Conservation (phyloP, 2,888 invertebrate species). For the Diarsia dahlii region DNA sequence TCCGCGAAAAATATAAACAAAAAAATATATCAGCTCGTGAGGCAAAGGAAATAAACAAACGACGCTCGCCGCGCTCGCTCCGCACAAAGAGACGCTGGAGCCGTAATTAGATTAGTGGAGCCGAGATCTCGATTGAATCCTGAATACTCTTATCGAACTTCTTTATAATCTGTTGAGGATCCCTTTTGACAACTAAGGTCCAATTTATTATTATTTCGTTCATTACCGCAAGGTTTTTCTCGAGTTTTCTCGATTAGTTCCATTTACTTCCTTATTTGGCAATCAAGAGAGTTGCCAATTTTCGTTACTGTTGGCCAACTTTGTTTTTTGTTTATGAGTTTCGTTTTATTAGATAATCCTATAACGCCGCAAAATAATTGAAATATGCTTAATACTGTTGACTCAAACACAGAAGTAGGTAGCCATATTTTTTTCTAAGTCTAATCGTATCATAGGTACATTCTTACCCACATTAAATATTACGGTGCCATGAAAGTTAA, state of each 20-base stretch:
- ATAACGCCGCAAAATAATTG: slow-evolving; percentile 21
- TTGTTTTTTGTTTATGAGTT: slow-evolving; percentile 35
- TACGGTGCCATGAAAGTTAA: slow-evolving; percentile 56
- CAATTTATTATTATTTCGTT: slow-evolving; percentile 69
- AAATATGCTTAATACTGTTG: neutral
- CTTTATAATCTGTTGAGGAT: slow-evolving; percentile 73
- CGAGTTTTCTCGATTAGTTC: slow-evolving; percentile 49
- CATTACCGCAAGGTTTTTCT: slow-evolving; percentile 58
- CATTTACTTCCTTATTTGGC: slow-evolving; percentile 62
- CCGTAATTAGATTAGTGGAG: slow-evolving; percentile 87
- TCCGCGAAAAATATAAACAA: slow-evolving; percentile 75
- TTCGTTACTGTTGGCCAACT: slow-evolving; percentile 36
- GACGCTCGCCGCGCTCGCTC: slow-evolving; percentile 63
- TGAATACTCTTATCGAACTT: slow-evolving; percentile 74
- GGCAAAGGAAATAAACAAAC: slow-evolving; percentile 82
- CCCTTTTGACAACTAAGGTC: slow-evolving; percentile 71
- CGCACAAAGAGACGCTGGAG: slow-evolving; percentile 78
- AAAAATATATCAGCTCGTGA: slow-evolving; percentile 81
- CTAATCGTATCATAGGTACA: neutral
- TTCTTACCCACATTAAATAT: slow-evolving; percentile 46
- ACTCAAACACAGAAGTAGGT: neutral
- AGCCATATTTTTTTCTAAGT: neutral
- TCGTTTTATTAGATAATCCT: slow-evolving; percentile 20
- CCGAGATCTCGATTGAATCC: slow-evolving; percentile 76
- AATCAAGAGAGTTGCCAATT: slow-evolving; percentile 51